These are phyloP conservation scores for Aporophyla nigra DNA, from an alignment of 2,888 invertebrate genomes.

Conservation along the genomic window DNA sequence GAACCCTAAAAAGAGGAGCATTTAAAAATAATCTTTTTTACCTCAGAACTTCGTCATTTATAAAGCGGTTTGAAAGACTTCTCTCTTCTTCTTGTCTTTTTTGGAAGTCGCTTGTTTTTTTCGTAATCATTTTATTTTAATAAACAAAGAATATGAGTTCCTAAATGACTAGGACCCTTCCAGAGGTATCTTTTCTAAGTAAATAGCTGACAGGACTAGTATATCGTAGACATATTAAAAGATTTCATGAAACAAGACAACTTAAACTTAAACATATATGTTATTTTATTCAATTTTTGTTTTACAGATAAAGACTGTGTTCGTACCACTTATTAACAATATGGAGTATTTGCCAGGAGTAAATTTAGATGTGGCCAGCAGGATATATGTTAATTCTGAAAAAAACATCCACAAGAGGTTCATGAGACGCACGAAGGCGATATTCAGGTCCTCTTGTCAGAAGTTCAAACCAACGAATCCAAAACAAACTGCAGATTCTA, in stretches of 20 bases:
- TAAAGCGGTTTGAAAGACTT: too few relatives aligned
- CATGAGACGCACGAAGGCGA: conserved; percentile 82
- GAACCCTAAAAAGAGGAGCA: too few relatives aligned
- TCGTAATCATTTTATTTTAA: too few relatives aligned
- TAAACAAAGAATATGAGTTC: background rate
- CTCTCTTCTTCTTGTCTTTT: too few relatives aligned
- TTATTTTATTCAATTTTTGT: background rate
- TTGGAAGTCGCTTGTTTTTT: too few relatives aligned
- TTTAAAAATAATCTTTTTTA: too few relatives aligned
- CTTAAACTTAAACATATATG: background rate
- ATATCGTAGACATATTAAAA: background rate
- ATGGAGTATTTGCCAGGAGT: conserved; percentile 80
- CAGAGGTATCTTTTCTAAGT: background rate
- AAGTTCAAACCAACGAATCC: conserved; percentile 89
- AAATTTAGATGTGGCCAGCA: conserved; percentile 92
- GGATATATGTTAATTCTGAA: conserved; percentile 89
- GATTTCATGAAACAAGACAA: background rate
- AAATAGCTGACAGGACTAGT: background rate
- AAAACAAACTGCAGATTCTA: conserved; percentile 74
- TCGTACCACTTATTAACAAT: conserved; percentile 57
- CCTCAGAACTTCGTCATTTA: too few relatives aligned
- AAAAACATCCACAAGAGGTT: conserved; percentile 87
- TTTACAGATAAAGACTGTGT: conserved; percentile 29
- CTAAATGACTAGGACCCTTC: background rate
- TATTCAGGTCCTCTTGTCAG: conserved; percentile 91